Conservation (phyloP, 1,140 invertebrate species). For the Centruroides vittatus region DNA sequence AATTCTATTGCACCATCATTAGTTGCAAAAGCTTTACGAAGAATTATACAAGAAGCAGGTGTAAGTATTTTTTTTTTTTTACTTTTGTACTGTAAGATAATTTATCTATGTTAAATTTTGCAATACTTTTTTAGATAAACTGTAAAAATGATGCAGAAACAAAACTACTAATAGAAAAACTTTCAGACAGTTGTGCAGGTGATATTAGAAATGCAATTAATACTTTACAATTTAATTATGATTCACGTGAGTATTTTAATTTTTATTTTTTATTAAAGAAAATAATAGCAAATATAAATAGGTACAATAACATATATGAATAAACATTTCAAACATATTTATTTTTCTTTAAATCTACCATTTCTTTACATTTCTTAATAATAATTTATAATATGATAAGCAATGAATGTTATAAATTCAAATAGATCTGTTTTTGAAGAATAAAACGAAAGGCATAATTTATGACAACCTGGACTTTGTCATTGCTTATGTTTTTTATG, state of each 20-base stretch:
- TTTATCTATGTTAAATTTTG: neutral
- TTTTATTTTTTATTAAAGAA: too few relatives aligned
- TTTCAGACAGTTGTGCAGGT: constrained; percentile 3
- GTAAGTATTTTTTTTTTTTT: neutral
- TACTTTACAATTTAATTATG: constrained; percentile 3
- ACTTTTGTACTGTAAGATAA: neutral
- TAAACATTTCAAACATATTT: too few relatives aligned
- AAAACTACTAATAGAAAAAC: constrained; percentile 1
- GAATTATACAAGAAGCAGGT: neutral
- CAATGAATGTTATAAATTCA: too few relatives aligned
- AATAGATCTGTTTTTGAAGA: too few relatives aligned
- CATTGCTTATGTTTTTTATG: too few relatives aligned
- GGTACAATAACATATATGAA: too few relatives aligned
- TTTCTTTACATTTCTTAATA: too few relatives aligned
- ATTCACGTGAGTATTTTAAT: neutral
- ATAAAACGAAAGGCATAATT: too few relatives aligned
- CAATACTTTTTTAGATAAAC: neutral
- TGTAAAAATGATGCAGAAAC: neutral
- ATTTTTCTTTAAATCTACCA: too few relatives aligned
- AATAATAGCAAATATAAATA: too few relatives aligned
- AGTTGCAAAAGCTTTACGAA: constrained; percentile 1
- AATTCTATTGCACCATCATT: constrained; percentile 8
- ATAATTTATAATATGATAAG: too few relatives aligned
- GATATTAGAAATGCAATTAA: constrained; percentile 10
- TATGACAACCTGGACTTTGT: too few relatives aligned